Percentiles rank a stretch among this genome's conserved stretches.
These are phyloP conservation scores for Noctilio leporinus DNA, from an alignment of 2,113 vertebrate genomes.

Conservation along the genomic window DNA sequence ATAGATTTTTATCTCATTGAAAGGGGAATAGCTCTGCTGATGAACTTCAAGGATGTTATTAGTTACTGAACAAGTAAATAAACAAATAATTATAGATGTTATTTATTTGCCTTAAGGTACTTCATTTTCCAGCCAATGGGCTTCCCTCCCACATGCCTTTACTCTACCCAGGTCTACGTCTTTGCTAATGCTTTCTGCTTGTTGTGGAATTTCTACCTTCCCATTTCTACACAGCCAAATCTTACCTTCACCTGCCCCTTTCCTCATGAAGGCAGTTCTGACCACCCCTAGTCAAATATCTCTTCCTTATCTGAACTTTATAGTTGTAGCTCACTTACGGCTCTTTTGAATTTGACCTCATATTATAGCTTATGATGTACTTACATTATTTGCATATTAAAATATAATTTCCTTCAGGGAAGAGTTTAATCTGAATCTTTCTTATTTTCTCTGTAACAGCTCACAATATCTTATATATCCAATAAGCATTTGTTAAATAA, in stretches of 20 bases:
- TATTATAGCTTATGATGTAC: neutral
- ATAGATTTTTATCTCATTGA: neutral
- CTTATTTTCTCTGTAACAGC: neutral
- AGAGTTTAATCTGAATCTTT: conserved; percentile 4
- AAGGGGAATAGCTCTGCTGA: neutral
- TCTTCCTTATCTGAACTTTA: neutral
- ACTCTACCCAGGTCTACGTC: neutral
- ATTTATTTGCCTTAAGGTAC: neutral
- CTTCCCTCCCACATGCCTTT: neutral
- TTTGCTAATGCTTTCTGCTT: neutral
- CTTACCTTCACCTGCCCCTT: neutral
- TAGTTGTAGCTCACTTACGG: neutral
- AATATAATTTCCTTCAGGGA: neutral
- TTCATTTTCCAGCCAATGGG: neutral
- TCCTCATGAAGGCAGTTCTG: neutral
- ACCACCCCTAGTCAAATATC: neutral
- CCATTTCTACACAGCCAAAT: neutral
- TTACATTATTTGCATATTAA: neutral
- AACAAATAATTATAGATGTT: neutral
- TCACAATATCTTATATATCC: neutral
- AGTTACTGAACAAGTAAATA: neutral
- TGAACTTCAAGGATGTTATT: neutral
- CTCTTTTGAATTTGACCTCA: neutral
- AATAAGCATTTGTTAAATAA: conserved; percentile 16
- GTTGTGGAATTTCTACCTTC: neutral